Evolutionary conservation across 2,797 vertebrate species (phyloP).

Genomic region (Onychomys arenicola): DNA sequence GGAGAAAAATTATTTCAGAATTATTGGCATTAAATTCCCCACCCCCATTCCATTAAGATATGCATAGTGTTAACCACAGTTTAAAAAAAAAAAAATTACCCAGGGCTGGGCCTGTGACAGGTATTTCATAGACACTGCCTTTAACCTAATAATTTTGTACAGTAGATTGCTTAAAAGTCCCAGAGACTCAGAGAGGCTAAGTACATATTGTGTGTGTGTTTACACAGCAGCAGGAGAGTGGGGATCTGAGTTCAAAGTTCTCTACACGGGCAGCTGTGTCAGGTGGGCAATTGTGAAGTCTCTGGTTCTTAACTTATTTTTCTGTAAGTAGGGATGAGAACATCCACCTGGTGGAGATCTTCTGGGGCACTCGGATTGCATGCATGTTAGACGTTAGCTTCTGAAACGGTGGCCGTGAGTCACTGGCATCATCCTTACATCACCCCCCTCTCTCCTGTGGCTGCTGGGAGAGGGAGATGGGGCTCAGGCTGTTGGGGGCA

Average conservation of each 20-base stretch:
- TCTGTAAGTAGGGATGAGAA: not conserved
- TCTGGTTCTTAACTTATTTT: slow-evolving; percentile 31
- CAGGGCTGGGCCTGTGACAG: not conserved
- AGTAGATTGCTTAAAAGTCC: not conserved
- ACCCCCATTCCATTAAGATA: not conserved
- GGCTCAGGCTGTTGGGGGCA: not conserved
- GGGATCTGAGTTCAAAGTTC: not conserved
- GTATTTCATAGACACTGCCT: not conserved
- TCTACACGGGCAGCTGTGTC: not conserved
- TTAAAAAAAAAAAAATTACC: not conserved
- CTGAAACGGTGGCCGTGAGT: not conserved
- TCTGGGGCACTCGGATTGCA: not conserved
- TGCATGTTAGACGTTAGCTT: not conserved
- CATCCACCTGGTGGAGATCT: not conserved
- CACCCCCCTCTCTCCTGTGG: not conserved
- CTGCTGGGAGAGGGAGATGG: not conserved
- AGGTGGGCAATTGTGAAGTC: not conserved
- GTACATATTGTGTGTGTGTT: not conserved
- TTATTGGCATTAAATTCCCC: not conserved
- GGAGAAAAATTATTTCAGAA: not conserved
- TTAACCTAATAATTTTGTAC: not conserved
- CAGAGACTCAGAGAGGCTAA: not conserved
- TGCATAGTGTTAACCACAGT: not conserved
- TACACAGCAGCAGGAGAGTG: not conserved
- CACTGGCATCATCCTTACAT: slow-evolving; percentile 16